Base-by-base conservation (phyloP, 2,797 vertebrate genomes). In the Epinephelus malabaricus region DNA sequence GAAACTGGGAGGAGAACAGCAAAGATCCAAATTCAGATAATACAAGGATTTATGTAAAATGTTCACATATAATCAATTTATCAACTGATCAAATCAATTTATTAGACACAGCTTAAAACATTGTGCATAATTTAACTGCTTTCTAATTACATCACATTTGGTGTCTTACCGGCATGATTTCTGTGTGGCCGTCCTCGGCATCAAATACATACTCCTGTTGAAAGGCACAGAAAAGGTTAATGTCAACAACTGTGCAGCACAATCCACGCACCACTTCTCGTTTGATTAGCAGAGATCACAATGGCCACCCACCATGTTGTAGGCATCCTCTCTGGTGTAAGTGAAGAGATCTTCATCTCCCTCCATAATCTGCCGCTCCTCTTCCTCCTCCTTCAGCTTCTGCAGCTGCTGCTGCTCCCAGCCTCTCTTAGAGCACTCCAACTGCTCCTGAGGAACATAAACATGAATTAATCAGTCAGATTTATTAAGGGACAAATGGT, bases 311-410 rank as follows among this genome's bases (percentile, higher is more conserved):
- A 98, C 97, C 96, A 98, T 98, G 90, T 97, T 97, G 92, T 97
- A 98, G 0, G 97, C 97, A 73, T 98, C 97, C 88, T 98, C 97
- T 88, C 97, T 96, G 58, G 97, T 98, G 84, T 98, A 98, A 10
- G 97, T 98, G 60, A 98, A 95, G 23, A 98, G 95, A 18, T 98
- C 97, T 79, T 97, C 97, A 81, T 97, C 97, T 77, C 95, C 95
- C 34, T 97, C 95, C 81, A 94, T 94, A 17, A 95, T 72, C 85
- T 95, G 93, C 82, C 77, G 93, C 84, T 97, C 94, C 43, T 95
- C 94, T 60, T 95, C 94, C 84, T 97, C 95, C 25, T 84, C 87
- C 87, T 96, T 97, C 55, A 97, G 88, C 51, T 95, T 96, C 88
- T 96, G 96, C 84, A 97, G 91, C 76, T 96, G 96, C 56, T 95